Evolutionary conservation across 2,113 vertebrate genomes (phyloP).

Genomic region (Hippocampus barbouri): DNA sequence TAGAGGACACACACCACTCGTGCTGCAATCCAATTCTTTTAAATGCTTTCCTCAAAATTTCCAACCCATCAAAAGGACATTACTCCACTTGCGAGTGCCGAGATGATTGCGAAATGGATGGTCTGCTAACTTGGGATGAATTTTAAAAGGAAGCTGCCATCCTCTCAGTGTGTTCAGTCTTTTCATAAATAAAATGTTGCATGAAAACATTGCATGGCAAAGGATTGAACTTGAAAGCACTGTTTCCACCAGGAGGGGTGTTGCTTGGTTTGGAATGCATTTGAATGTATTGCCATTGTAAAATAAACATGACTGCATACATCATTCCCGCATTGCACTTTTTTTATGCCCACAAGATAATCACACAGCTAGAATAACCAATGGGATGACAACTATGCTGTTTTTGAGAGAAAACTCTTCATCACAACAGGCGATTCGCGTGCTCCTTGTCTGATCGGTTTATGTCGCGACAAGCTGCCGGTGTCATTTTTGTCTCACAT

Average conservation of each 20-base stretch:
- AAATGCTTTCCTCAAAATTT: constrained; percentile 69
- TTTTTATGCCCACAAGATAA: background rate
- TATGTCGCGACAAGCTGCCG: background rate
- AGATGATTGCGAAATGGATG: constrained; percentile 63
- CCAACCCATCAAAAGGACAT: constrained; percentile 65
- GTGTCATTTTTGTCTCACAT: background rate
- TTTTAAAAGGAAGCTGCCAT: constrained; percentile 28
- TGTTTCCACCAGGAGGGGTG: background rate
- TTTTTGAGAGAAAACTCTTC: too few relatives aligned
- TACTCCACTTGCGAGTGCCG: constrained; percentile 65
- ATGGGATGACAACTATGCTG: too few relatives aligned
- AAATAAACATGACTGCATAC: background rate
- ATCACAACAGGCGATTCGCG: too few relatives aligned
- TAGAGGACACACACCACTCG: constrained; percentile 71
- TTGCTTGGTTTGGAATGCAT: background rate
- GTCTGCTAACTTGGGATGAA: constrained; percentile 35
- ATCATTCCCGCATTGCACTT: background rate
- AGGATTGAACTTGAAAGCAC: constrained; percentile 4
- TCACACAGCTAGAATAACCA: background rate
- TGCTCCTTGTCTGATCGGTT: too few relatives aligned
- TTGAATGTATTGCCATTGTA: background rate
- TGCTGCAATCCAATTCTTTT: constrained; percentile 65
- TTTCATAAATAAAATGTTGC: constrained; percentile 15
- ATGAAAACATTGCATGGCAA: constrained; percentile 8
- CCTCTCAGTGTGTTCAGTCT: background rate